phyloP scores from a whole-genome alignment of 2,797 vertebrate genomes.

The Myoxocephalus aenaeus region DNA sequence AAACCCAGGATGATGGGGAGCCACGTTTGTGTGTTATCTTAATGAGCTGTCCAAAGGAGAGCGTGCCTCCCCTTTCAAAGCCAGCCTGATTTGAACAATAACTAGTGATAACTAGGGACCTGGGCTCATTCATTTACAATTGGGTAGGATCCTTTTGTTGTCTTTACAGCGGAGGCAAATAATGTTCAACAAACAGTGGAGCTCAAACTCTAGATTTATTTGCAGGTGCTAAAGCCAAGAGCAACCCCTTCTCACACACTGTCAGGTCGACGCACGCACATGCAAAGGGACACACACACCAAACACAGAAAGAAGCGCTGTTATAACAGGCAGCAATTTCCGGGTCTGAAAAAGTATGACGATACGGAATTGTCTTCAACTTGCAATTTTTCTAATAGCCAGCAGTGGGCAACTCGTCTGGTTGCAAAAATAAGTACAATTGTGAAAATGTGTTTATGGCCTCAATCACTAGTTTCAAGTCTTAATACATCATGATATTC shows the following conservation, averaged over 20 bases:
- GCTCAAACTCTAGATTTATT: conserved; percentile 61
- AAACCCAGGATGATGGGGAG: conserved; percentile 80
- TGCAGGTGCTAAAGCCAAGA: conserved; percentile 54
- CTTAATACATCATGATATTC: not conserved
- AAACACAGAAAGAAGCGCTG: not conserved
- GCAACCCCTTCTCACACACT: conserved; percentile 29
- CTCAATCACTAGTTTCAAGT: not conserved
- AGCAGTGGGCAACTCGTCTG: not conserved
- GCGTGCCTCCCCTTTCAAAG: conserved; percentile 75
- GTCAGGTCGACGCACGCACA: not conserved
- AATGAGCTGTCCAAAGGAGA: conserved; percentile 84
- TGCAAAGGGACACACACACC: conserved; percentile 8
- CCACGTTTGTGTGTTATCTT: conserved; percentile 83
- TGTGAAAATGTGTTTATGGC: not conserved
- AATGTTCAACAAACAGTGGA: conserved; percentile 74
- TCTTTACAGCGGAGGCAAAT: conserved; percentile 70
- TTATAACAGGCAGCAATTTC: not conserved
- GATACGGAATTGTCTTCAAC: not conserved
- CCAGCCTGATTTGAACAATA: conserved; percentile 82
- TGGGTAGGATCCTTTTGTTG: conserved; percentile 72
- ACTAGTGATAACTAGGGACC: conserved; percentile 79
- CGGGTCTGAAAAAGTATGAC: not conserved
- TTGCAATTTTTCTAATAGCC: not conserved
- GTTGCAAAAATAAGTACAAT: not conserved
- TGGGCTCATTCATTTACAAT: conserved; percentile 71